phyloP scores from a whole-genome alignment of 2,888 invertebrate species.

The Boloria euphrosyne region DNA sequence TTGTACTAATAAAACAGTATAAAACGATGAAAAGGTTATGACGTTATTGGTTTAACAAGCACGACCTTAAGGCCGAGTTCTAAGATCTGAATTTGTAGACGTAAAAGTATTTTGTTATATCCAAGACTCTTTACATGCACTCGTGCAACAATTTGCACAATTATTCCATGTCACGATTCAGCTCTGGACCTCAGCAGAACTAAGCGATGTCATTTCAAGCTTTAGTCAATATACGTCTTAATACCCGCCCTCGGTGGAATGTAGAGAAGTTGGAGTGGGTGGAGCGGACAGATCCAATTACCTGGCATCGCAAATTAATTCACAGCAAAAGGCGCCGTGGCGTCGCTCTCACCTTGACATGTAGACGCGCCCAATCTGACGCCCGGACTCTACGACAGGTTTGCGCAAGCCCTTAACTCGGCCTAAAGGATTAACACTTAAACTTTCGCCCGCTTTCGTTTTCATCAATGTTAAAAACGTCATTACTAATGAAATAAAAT shows the following conservation, averaged over 20 bases:
- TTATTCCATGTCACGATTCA: slow-evolving; percentile 11
- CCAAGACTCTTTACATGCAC: not conserved
- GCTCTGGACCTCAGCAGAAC: not conserved
- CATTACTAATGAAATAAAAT: slow-evolving; percentile 12
- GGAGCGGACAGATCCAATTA: slow-evolving; percentile 65
- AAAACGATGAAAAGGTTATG: not conserved
- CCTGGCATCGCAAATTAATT: slow-evolving; percentile 68
- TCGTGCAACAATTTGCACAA: not conserved
- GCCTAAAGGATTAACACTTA: slow-evolving; percentile 41
- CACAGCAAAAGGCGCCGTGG: slow-evolving; percentile 59
- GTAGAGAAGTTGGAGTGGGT: slow-evolving; percentile 57
- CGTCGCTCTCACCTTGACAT: slow-evolving; percentile 57
- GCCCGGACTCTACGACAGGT: slow-evolving; percentile 55
- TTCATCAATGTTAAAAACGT: slow-evolving; percentile 31
- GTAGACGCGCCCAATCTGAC: slow-evolving; percentile 48
- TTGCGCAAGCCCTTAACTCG: slow-evolving; percentile 44
- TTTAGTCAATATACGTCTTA: slow-evolving; percentile 22
- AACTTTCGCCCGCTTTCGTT: slow-evolving; percentile 44
- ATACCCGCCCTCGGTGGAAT: slow-evolving; percentile 41
- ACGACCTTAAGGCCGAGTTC: not conserved
- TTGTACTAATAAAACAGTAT: slow-evolving; percentile 2
- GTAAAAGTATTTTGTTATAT: not conserved
- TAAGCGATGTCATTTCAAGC: slow-evolving; percentile 9
- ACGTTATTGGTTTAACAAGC: not conserved
- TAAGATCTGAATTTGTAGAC: not conserved